Base-by-base conservation (phyloP, 2,113 vertebrate genomes). In the Limanda limanda region DNA sequence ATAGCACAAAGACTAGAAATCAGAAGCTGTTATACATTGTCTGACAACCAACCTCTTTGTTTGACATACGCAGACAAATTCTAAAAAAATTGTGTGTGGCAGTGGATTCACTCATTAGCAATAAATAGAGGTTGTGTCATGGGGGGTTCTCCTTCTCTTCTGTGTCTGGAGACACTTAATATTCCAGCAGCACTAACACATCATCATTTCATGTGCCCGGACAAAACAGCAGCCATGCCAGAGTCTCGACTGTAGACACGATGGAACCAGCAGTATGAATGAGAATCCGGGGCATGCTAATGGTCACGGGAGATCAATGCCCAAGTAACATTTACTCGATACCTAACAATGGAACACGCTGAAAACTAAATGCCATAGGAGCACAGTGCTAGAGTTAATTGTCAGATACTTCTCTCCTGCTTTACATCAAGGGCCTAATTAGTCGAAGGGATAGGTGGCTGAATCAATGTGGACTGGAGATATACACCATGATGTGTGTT, bases 331-430 rank as follows among this genome's bases (percentile, higher is more conserved):
- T 89, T 91, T 91, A 76, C 82, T 92, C 90, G 74, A 92, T 92
- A 83, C 40, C 71, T 51, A 89, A 90, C 88, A 86, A 92, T 81
- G 78, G 79, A 90, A 84, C 76, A 75, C 10, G 52, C 10, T 35
- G 76, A 89, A 91, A 85, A 89, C 79, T 59, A 91, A 93, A 93
- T 90, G 89, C 88, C 91, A 93, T 79, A 66, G 81, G 80, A 86
- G 64, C 84, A 70, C 35, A 76, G 75, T 60, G 81, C 58, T 83
- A 76, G 73, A 86, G 85, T 82, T 93, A 91, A 93, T 90, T 91
- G 89, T 87, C 52, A 47, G 85, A 85, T 86, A 82, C 74, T 85
- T 89, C 72, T 81, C 74, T 60, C 68, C 75, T 74, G 86, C 78
- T 84, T 76, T 77, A 89, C 60, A 84, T 86, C 84, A 79, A 86